Percentiles rank a stretch among this genome's conserved stretches.
Evolutionary conservation across 1,140 invertebrate genomes (phyloP).

Genomic region (Euwallacea similis): DNA sequence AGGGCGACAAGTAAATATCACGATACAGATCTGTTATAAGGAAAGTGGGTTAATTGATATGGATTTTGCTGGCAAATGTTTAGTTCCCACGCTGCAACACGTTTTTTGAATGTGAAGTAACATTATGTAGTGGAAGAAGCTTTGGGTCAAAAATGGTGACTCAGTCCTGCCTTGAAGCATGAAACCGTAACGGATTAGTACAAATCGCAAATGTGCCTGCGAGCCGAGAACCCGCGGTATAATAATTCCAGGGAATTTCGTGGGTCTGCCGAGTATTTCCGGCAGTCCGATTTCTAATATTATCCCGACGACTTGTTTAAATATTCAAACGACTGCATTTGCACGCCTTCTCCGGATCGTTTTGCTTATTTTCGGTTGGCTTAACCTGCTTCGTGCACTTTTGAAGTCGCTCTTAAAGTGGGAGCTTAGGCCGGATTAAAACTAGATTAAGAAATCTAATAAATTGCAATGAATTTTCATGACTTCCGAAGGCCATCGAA

Average conservation of each 20-base stretch:
- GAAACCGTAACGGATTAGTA: neutral
- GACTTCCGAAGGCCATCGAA: no score
- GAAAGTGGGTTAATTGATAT: slow-evolving; percentile 5
- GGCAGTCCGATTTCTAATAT: slow-evolving; percentile 27
- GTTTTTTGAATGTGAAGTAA: no score
- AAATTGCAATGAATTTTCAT: no score
- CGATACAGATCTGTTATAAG: neutral
- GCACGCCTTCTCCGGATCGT: slow-evolving; percentile 16
- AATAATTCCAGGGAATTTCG: slow-evolving; percentile 23
- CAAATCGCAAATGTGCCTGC: neutral
- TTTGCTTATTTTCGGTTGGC: slow-evolving; percentile 19
- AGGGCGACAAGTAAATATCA: no score
- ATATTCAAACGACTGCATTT: slow-evolving; percentile 22
- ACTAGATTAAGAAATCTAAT: no score
- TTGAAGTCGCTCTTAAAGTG: neutral
- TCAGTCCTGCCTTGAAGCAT: neutral
- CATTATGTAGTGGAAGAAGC: no score
- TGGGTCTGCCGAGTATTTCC: slow-evolving; percentile 22
- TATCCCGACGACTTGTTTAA: slow-evolving; percentile 18
- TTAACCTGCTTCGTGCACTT: slow-evolving; percentile 16
- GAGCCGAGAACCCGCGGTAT: slow-evolving; percentile 7
- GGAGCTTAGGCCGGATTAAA: no score
- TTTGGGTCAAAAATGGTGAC: no score
- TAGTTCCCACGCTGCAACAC: no score
- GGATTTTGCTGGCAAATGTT: neutral